These are phyloP conservation scores for Eulithis testata DNA, from an alignment of 2,888 invertebrate genomes.

Conservation along the genomic window DNA sequence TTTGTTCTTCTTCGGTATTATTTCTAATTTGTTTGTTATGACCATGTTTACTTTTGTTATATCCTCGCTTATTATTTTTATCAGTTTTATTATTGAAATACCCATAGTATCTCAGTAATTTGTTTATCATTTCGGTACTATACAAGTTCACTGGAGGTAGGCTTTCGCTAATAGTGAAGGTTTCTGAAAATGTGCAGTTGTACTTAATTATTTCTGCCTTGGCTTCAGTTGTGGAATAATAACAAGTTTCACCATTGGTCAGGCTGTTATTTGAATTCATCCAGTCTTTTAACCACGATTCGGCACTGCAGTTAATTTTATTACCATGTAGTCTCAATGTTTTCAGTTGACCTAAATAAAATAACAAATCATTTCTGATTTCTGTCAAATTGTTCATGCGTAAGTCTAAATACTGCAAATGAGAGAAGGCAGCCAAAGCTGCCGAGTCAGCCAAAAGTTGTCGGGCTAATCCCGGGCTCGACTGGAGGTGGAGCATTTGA, in stretches of 20 bases:
- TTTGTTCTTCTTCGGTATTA: slow-evolving; percentile 39
- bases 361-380: slow-evolving; percentile 86
- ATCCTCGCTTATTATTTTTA: slow-evolving; percentile 57
- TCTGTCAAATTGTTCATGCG: slow-evolving; percentile 85
- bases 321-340: slow-evolving; percentile 88
- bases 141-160: slow-evolving; percentile 79
- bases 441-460: slow-evolving; percentile 89
- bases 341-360: slow-evolving; percentile 88
- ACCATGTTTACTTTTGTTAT: slow-evolving; percentile 49
- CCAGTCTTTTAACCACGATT: slow-evolving; percentile 88
- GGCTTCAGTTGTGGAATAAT: slow-evolving; percentile 74
- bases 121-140: slow-evolving; percentile 82
- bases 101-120: slow-evolving; percentile 75
- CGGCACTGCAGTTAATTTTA: slow-evolving; percentile 87
- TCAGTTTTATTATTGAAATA: slow-evolving; percentile 79
- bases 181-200: slow-evolving; percentile 80
- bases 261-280: slow-evolving; percentile 81
- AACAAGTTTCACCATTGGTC: slow-evolving; percentile 71
- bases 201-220: slow-evolving; percentile 76
- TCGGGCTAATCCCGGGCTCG: slow-evolving; percentile 88
- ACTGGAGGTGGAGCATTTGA: slow-evolving; percentile 89
- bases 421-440: slow-evolving; percentile 88
- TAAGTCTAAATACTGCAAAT: slow-evolving; percentile 88
- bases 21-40: slow-evolving; percentile 31
- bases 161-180: slow-evolving; percentile 79